Evolutionary conservation across 2,113 vertebrate species (phyloP).

Genomic region (Charina bottae): DNA sequence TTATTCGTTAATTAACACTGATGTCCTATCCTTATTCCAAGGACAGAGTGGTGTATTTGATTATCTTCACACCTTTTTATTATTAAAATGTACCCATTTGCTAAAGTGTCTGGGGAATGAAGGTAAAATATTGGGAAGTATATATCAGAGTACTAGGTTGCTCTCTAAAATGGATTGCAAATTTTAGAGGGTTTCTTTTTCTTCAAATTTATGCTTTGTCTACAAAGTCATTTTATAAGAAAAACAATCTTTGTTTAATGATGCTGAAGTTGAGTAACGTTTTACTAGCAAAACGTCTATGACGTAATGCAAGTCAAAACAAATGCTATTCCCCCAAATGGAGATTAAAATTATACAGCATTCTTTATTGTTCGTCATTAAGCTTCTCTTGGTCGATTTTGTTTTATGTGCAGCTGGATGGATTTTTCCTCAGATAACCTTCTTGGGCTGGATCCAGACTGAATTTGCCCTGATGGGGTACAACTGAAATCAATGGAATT

Average conservation of each 20-base stretch:
- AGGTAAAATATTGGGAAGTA: neutral
- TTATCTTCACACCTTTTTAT: neutral
- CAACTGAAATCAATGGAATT: neutral
- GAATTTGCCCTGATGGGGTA: neutral
- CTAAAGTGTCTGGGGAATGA: neutral
- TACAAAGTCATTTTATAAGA: neutral
- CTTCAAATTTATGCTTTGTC: neutral
- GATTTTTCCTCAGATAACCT: neutral
- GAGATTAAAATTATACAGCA: neutral
- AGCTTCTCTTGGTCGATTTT: neutral
- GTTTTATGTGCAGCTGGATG: neutral
- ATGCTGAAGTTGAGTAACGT: neutral
- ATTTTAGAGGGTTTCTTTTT: neutral
- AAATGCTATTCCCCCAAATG: neutral
- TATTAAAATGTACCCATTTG: neutral
- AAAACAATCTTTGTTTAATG: neutral
- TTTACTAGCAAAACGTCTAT: neutral
- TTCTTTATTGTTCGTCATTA: neutral
- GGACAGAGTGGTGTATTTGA: neutral
- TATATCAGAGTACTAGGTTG: neutral
- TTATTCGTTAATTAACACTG: neutral
- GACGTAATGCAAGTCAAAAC: neutral
- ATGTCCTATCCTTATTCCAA: neutral
- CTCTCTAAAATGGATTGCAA: neutral
- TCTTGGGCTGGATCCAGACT: neutral